Percentiles rank a stretch among this genome's conserved stretches.
Evolutionary conservation across 2,113 vertebrate species (phyloP).

Genomic region (Amblyopsis rosae): DNA sequence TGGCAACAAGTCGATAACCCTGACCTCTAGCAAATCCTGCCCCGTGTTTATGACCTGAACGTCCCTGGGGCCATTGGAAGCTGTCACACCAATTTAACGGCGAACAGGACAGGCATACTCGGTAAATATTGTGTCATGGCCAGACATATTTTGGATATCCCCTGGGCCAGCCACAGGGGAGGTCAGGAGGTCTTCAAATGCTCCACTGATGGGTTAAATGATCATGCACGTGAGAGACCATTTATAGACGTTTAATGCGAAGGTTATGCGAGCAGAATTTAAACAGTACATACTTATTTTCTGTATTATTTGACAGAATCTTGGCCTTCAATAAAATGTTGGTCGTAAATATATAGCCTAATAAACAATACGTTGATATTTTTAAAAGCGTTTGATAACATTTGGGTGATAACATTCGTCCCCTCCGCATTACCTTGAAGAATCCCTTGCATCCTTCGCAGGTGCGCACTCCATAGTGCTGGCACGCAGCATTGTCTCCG

Average conservation of each 20-base stretch:
- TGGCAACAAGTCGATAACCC: background rate
- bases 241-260: constrained; percentile 44
- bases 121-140: constrained; percentile 94
- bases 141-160: constrained; percentile 92
- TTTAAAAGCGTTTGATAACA: background rate
- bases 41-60: constrained; percentile 42
- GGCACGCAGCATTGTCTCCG: constrained; percentile 94
- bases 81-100: constrained; percentile 83
- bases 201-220: background rate
- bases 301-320: too few relatives aligned
- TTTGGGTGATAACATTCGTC: background rate
- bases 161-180: constrained; percentile 15
- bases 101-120: constrained; percentile 77
- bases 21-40: constrained; percentile 40
- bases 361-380: too few relatives aligned
- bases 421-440: constrained; percentile 81
- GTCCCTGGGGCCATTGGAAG: constrained; percentile 65
- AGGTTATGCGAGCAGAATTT: too few relatives aligned
- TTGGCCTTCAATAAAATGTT: too few relatives aligned
- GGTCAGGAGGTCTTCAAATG: background rate
- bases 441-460: constrained; percentile 95
- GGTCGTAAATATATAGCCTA: too few relatives aligned
- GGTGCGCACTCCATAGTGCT: constrained; percentile 93
- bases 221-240: too few relatives aligned
- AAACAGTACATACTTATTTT: too few relatives aligned